These are phyloP conservation scores for Psettodes erumei DNA, from an alignment of 2,113 vertebrate species.

Conservation along the genomic window DNA sequence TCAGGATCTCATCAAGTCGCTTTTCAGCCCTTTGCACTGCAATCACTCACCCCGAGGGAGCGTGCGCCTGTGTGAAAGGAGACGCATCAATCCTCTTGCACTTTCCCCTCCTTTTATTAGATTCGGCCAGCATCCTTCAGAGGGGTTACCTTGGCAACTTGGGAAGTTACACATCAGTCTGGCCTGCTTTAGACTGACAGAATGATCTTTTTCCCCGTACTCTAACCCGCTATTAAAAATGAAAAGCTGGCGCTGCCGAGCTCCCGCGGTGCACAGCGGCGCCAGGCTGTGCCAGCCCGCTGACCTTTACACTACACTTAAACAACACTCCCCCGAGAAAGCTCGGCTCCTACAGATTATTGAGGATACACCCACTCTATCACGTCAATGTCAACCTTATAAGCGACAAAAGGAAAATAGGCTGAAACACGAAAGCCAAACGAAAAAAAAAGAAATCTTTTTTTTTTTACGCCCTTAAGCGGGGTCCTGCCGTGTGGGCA, in stretches of 20 bases:
- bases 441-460: too few relatives aligned
- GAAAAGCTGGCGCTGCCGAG: conserved; percentile 18
- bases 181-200: conserved; percentile 44
- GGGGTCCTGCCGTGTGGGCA: neutral
- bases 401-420: neutral
- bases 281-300: neutral
- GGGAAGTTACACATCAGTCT: conserved; percentile 39
- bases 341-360: neutral
- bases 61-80: conserved; percentile 26
- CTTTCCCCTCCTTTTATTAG: conserved; percentile 59
- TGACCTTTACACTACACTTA: conserved; percentile 49
- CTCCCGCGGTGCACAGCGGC: conserved; percentile 19
- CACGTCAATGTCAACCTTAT: neutral
- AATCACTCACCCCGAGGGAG: conserved; percentile 67
- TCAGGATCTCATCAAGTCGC: conserved; percentile 62
- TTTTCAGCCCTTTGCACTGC: conserved; percentile 51
- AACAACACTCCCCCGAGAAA: conserved; percentile 20
- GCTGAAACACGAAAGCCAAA: neutral
- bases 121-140: conserved; percentile 36
- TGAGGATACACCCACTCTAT: neutral
- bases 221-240: conserved; percentile 49
- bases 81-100: conserved; percentile 46
- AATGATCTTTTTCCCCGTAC: conserved; percentile 30
- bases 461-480: neutral
- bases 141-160: conserved; percentile 67